Evolutionary conservation across 2,888 invertebrate genomes (phyloP).

Genomic region (Amiota minor): DNA sequence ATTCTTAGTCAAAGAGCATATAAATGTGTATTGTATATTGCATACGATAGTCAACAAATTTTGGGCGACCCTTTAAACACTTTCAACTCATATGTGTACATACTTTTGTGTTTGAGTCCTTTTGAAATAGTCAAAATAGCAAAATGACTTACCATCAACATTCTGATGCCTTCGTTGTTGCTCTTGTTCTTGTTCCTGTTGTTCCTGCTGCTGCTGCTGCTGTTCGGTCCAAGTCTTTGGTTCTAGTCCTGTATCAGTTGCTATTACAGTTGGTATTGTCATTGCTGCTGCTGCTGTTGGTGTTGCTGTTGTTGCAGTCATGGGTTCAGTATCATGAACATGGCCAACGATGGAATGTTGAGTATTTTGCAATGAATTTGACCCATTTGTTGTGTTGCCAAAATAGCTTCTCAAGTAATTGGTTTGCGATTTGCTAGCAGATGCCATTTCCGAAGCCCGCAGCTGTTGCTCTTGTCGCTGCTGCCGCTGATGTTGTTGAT

Average conservation of each 20-base stretch:
- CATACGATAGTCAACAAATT: too few relatives aligned
- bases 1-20: too few relatives aligned
- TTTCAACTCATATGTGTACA: background rate
- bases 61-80: background rate
- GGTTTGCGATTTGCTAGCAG: conserved; percentile 39
- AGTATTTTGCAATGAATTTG: conserved; percentile 7
- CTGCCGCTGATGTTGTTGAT: conserved; percentile 25
- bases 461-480: conserved; percentile 3
- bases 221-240: background rate
- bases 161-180: conserved; percentile 40
- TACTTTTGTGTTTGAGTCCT: background rate
- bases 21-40: too few relatives aligned
- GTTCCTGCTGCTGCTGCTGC: conserved; percentile 31
- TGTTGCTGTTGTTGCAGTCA: conserved; percentile 36
- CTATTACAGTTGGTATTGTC: background rate
- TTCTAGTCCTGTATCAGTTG: conserved; percentile 4
- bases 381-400: conserved; percentile 22
- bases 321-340: background rate
- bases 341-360: background rate
- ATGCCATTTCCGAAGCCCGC: conserved; percentile 7
- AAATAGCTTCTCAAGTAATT: conserved; percentile 46
- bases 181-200: conserved; percentile 36
- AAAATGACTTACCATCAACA: conserved; percentile 42
- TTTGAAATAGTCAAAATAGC: conserved; percentile 32
- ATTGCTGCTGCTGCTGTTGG: conserved; percentile 6